These are phyloP conservation scores for Paramormyrops hopkinsi DNA, from an alignment of 2,797 vertebrate species.

Conservation along the genomic window DNA sequence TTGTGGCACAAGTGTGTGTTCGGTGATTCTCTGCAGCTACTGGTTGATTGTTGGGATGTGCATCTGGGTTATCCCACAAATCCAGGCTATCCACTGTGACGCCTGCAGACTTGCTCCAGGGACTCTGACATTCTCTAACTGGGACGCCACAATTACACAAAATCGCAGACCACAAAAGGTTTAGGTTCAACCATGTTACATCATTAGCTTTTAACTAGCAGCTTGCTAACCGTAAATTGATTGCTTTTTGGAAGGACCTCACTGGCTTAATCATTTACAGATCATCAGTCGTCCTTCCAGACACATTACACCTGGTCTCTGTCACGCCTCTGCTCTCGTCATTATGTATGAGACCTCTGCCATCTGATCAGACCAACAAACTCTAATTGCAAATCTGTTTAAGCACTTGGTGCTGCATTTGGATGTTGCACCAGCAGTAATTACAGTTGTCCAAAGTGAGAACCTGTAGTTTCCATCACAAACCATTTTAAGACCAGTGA, in stretches of 20 bases:
- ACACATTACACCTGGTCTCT: background rate
- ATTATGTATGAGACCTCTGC: background rate
- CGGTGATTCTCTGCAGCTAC: background rate
- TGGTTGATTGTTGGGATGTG: background rate
- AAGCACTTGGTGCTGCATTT: background rate
- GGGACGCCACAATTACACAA: background rate
- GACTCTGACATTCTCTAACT: background rate
- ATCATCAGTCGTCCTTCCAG: background rate
- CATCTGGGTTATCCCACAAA: background rate
- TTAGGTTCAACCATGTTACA: background rate
- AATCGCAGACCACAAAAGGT: background rate
- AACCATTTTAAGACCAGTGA: background rate
- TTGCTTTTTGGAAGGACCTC: background rate
- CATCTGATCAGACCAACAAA: background rate
- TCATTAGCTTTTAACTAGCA: background rate
- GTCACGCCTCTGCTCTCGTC: background rate
- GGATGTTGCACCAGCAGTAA: background rate
- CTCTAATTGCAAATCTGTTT: background rate
- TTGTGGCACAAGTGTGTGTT: background rate
- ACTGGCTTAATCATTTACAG: background rate
- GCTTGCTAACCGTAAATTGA: background rate
- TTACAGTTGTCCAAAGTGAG: background rate
- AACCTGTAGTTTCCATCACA: background rate
- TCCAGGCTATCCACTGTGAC: background rate
- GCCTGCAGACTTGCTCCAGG: background rate